phyloP scores from a whole-genome alignment of 2,888 invertebrate genomes.

The Cybosia mesomella region DNA sequence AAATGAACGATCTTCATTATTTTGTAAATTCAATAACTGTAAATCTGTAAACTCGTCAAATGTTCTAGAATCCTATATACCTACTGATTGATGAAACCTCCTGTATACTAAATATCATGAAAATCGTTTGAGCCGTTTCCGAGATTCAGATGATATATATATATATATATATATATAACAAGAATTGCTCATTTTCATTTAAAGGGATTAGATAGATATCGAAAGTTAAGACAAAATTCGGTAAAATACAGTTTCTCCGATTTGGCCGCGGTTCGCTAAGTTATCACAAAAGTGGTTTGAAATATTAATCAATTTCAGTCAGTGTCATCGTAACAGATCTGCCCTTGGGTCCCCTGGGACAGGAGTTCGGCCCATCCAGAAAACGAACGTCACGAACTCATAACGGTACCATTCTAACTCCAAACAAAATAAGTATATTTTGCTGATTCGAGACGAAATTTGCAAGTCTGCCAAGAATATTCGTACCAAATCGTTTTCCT shows the following conservation, averaged over 20 bases:
- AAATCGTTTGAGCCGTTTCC: too few relatives aligned
- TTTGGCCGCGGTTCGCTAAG: conserved; percentile 27
- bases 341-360: conserved; percentile 51
- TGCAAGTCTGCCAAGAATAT: conserved; percentile 87
- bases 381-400: conserved; percentile 76
- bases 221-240: background rate
- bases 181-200: too few relatives aligned
- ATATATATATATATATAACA: too few relatives aligned
- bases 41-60: background rate
- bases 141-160: too few relatives aligned
- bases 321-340: conserved; percentile 54
- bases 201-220: too few relatives aligned
- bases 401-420: conserved; percentile 74
- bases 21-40: background rate
- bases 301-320: conserved; percentile 44
- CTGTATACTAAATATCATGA: too few relatives aligned
- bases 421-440: conserved; percentile 86
- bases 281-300: conserved; percentile 31
- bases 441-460: conserved; percentile 84
- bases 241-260: background rate
- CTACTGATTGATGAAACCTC: too few relatives aligned
- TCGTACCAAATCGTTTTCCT: conserved; percentile 87
- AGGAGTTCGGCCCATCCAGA: conserved; percentile 64
- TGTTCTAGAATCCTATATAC: background rate
- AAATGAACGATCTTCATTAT: background rate